Base-by-base conservation (phyloP, 2,888 invertebrate genomes). In the Aspidapion aeneum region DNA sequence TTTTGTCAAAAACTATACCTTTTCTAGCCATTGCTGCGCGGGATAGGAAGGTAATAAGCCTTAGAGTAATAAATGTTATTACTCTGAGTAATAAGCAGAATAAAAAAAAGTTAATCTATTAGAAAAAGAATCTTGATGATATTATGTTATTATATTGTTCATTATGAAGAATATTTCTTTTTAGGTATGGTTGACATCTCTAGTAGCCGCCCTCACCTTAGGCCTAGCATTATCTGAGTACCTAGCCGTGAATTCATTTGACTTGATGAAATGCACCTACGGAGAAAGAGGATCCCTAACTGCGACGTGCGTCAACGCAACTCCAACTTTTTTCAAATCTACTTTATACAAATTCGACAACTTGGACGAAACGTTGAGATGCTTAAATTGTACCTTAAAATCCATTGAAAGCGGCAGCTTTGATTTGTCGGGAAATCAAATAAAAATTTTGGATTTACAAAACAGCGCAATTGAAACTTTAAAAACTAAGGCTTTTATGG, bases 261-360 rank as follows among this genome's bases (percentile, higher is more conserved):
- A 70, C 48, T 19, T 67, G 20, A 75, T 75, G 74, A 77, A 76
- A 70, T 80, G 80, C 61, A 71, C 74, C 0, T 80, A 80, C 63
- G 79, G 79, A 9, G 79, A 78, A 61, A 70, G 80, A 61, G 80
- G 80, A n/a, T 79, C 79, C 2, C 65, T 80, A 22, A 80, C 78
- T 2, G 76, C 79, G 9, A 79, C 78, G 1, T 80, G 80, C 60
- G 69, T 74, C 9, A 77, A 79, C 63, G 79, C 78, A n/a, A 74
- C 75, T 1, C 66, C 78, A 1, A 62, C 55, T 16, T 79, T 72
- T 70, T 79, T 80, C 69, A 75, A 76, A 51, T 64, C 63, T 51
- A 79, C 79, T n/a, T 69, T 72, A 2, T 80, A 80, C 67, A 68
- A 78, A 64, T 80, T 80, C 64, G 79, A 80, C 66, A 78, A 78